A percentile compares a stretch with the other conserved stretches of the same genome.
These are phyloP conservation scores for Phrixothrix hirtus DNA, from an alignment of 2,888 invertebrate genomes.

Conservation along the genomic window DNA sequence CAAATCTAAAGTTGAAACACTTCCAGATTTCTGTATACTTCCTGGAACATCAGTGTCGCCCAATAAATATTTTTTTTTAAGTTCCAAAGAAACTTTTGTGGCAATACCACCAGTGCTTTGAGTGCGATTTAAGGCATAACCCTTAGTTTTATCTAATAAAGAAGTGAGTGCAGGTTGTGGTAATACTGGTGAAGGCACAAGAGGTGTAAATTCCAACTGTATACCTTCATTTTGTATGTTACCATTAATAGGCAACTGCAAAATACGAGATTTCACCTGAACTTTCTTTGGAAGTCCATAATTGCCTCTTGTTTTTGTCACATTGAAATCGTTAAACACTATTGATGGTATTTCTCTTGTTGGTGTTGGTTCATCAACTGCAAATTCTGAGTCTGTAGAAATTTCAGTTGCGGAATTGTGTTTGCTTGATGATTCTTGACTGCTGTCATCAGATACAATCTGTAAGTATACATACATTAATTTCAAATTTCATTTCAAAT, in stretches of 20 bases:
- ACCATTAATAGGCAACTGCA: constrained; percentile 56
- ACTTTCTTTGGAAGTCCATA: constrained; percentile 60
- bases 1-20: constrained; percentile 81
- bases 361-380: constrained; percentile 74
- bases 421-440: constrained; percentile 70
- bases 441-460: constrained; percentile 67
- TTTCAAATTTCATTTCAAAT: neutral
- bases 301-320: constrained; percentile 60
- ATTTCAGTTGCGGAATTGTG: constrained; percentile 90
- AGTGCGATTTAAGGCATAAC: constrained; percentile 78
- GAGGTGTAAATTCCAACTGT: constrained; percentile 54
- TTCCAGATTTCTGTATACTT: constrained; percentile 79
- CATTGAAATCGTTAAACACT: constrained; percentile 68
- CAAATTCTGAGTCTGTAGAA: constrained; percentile 91
- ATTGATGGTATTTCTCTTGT: constrained; percentile 77
- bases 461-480: constrained; percentile 46
- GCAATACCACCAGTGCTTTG: constrained; percentile 87
- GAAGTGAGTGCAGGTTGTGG: constrained; percentile 46
- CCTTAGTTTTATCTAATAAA: constrained; percentile 61
- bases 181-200: constrained; percentile 45
- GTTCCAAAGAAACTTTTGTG: constrained; percentile 82
- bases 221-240: constrained; percentile 45
- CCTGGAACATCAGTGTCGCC: constrained; percentile 70
- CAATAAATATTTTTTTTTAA: constrained; percentile 82
- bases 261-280: constrained; percentile 62